Conservation (phyloP, 2,888 invertebrate species). For the Sturmia bella region DNA sequence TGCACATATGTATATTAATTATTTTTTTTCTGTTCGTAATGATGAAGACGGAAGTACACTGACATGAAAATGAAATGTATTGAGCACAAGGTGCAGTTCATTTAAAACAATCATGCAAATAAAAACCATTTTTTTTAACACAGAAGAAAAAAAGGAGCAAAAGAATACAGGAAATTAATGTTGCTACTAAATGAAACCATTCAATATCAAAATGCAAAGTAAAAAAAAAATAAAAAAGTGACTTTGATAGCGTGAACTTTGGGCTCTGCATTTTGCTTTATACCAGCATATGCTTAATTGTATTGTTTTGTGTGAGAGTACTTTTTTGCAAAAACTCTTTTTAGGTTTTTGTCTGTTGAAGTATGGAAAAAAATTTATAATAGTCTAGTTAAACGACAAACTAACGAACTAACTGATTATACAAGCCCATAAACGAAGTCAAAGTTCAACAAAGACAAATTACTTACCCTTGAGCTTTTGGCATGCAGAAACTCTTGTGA, state of each 20-base stretch:
- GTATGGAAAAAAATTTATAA: background rate
- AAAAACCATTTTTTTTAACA: background rate
- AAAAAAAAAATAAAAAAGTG: too few relatives aligned
- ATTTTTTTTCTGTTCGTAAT: conserved; percentile 56
- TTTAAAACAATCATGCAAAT: conserved; percentile 66
- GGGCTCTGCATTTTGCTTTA: conserved; percentile 3
- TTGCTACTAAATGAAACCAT: conserved; percentile 59
- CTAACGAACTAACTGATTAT: background rate
- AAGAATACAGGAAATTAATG: conserved; percentile 61
- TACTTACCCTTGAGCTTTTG: conserved; percentile 81
- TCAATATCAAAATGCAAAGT: conserved; percentile 41
- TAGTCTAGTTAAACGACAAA: conserved; percentile 41
- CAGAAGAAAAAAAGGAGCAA: background rate
- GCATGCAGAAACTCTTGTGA: conserved; percentile 82
- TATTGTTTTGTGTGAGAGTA: background rate
- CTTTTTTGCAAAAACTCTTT: background rate
- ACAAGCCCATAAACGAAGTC: background rate
- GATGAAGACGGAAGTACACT: conserved; percentile 63
- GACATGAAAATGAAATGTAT: conserved; percentile 69
- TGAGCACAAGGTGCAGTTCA: conserved; percentile 70
- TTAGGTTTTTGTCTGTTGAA: background rate
- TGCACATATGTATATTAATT: too few relatives aligned
- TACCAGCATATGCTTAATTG: conserved; percentile 9
- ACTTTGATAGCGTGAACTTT: conserved; percentile 55
- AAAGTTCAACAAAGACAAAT: conserved; percentile 34